Percentiles rank a stretch among this genome's conserved stretches.
These are phyloP conservation scores for Naja naja DNA, from an alignment of 2,113 vertebrate genomes.

Conservation along the genomic window DNA sequence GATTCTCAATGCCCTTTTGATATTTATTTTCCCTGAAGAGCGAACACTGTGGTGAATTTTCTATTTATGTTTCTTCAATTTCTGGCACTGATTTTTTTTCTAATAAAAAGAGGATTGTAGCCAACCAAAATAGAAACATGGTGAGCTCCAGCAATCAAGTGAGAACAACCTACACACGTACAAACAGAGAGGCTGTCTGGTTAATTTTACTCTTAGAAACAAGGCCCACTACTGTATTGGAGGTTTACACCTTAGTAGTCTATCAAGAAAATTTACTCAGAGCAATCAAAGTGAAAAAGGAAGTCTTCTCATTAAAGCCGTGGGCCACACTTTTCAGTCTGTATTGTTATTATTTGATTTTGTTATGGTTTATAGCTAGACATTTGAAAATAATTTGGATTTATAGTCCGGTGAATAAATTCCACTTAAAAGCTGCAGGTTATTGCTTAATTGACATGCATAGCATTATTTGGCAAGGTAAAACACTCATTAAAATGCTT, in stretches of 20 bases:
- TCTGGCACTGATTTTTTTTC: constrained; percentile 60
- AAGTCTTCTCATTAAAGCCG: neutral
- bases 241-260: neutral
- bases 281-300: neutral
- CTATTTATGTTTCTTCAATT: constrained; percentile 65
- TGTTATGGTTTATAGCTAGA: neutral
- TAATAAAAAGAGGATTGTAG: constrained; percentile 63
- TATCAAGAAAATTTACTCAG: neutral
- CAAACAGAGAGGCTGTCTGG: constrained; percentile 46
- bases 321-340: neutral
- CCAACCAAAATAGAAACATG: constrained; percentile 67
- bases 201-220: constrained; percentile 38
- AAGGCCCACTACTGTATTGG: constrained; percentile 10
- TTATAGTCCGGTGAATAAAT: neutral
- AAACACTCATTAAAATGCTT: neutral
- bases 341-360: neutral
- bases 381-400: neutral
- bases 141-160: constrained; percentile 53
- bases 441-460: neutral
- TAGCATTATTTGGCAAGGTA: neutral
- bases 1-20: constrained; percentile 25
- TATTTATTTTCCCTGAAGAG: constrained; percentile 52
- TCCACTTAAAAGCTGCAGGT: neutral
- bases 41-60: constrained; percentile 53
- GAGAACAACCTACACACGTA: constrained; percentile 43